Evolutionary conservation across 2,888 invertebrate species (phyloP), one percentile per base, ranked within the genome.

Genomic region (Gastrophysa polygoni): DNA sequence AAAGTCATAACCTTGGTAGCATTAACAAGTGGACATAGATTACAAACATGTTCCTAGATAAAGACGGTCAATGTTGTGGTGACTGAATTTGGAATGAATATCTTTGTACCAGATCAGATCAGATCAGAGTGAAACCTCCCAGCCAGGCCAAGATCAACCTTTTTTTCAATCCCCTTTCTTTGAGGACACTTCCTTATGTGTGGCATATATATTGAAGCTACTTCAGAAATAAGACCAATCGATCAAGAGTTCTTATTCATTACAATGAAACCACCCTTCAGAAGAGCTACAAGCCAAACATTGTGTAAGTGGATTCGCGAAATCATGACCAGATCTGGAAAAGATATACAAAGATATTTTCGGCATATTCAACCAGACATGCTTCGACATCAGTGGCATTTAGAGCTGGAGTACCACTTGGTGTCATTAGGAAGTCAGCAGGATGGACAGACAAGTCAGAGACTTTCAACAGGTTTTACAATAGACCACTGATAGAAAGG

Each of bases 1-100:
- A 73, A 73, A 60, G 38, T 70, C 10, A 58, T 66, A 7, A 69
- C 70, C 1, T 57, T 75, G 8, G 29, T 74, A 46, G 73, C 74
- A 10, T 32, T 68, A 32, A 57, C 52, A n/a, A 63, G 66, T 0
- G 70, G 63, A 2, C 69, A 73, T 3, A 52, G 66, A 38, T 59
- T 66, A 14, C 67, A 69, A 49, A 66, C 49, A 49, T 32, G 48
- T 46, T 20, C 55, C 68, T 50, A 67, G 32, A 71, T 71, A 21
- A 67, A 63, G 61, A 3, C 38, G 63, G 1, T 18, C 17, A 59
- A 51, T 21, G 38, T 54, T 34, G 38, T 34, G 18, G 21, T 34
- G 4, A 11, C 38, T n/a, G 54, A 38, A 5, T 18, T 18, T n/a
- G n/a, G n/a, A 4, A 17, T 54, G 10, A 16, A 34, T 11, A 54